phyloP scores from a whole-genome alignment of 2,888 invertebrate genomes.

The Scelioninae gen. 1 region DNA sequence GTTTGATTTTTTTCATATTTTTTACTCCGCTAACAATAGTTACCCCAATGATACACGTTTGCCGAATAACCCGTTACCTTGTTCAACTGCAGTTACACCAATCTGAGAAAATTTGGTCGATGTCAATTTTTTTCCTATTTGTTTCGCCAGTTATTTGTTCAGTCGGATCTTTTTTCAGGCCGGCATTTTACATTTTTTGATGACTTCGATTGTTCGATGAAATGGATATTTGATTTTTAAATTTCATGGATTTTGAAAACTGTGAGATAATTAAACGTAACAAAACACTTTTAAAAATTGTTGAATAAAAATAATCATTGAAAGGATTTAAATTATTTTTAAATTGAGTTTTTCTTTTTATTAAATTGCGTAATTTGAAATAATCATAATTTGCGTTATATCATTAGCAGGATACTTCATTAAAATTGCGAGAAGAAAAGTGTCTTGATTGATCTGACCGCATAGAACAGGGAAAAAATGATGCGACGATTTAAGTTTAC shows the following conservation, averaged over 20 bases:
- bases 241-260: too few species aligned
- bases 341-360: too few species aligned
- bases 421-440: constrained; percentile 27
- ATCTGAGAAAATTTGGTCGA: constrained; percentile 24
- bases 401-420: constrained; percentile 31
- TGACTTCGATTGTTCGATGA: background rate
- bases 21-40: constrained; percentile 25
- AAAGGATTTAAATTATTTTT: too few species aligned
- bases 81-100: constrained; percentile 23
- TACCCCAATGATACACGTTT: constrained; percentile 16
- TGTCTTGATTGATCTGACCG: constrained; percentile 6
- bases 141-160: constrained; percentile 9
- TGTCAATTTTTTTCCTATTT: background rate
- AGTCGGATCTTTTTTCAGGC: background rate
- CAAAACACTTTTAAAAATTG: too few species aligned
- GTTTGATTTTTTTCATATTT: constrained; percentile 28
- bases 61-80: constrained; percentile 16
- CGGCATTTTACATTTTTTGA: background rate
- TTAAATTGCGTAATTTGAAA: too few species aligned
- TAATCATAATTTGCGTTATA: constrained; percentile 5
- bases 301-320: too few species aligned
- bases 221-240: too few species aligned
- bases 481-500: constrained; percentile 17
- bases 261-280: too few species aligned
- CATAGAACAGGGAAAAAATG: constrained; percentile 30